Base-by-base conservation (phyloP, 2,888 invertebrate genomes). In the Colostygia pectinataria region DNA sequence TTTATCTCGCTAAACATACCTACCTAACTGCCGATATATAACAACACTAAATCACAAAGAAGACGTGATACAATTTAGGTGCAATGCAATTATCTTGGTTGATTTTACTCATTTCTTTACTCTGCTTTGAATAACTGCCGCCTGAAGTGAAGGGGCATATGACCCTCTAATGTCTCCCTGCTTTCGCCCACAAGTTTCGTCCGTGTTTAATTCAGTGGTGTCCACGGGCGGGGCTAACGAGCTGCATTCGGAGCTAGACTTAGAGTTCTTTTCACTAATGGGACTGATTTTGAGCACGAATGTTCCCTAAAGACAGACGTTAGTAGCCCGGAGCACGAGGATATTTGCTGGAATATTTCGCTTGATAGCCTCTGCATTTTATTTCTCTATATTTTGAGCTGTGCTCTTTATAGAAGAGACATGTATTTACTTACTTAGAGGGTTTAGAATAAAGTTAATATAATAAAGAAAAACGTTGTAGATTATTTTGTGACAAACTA, bases 181-280 rank as follows among this genome's bases (percentile, higher is more conserved):
- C 38, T 23, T 42, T 33, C 25, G 40, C 20, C 6, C 20, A 20
- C 20, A 6, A 39, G 61, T 68, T 72, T 66, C 66, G 71, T 58
- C 59, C 65, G 71, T 69, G 65, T 72, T 71, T 74, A 74, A 74
- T 74, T 73, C 66, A 66, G 57, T 55, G 56, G 57, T 62, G 64
- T 59, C 59, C 61, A 53, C 48, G 55, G 53, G 57, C 56, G 56
- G 59, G 59, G 63, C 64, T 71, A 75, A 73, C 67, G 70, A 75
- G 66, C 50, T 57, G 42, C 54, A 54, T 46, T 52, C 43, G 9
- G 46, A 49, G 31, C 48, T 53, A 42, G 36, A 51, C 50, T 54
- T 53, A 50, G 25, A 48, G 48, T 57, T 56, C 51, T 54, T 58
- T 51, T 55, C 39, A 40, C 53, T 58, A 61, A 58, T 55, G 53